phyloP scores from a whole-genome alignment of 2,888 invertebrate species.

The Polydrusus tereticollis region DNA sequence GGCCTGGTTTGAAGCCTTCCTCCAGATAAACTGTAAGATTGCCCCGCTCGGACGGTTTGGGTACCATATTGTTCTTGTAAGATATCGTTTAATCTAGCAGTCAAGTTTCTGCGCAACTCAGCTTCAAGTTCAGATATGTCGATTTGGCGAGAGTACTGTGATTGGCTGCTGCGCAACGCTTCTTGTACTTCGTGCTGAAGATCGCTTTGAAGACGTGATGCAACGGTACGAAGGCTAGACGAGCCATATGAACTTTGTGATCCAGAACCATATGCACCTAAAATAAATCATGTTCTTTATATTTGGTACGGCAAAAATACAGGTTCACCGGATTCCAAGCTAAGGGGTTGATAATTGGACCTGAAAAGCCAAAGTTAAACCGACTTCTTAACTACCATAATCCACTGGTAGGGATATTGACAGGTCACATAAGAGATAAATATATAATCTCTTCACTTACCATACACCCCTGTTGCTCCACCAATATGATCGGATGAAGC shows the following conservation, averaged over 20 bases:
- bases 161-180: conserved; percentile 53
- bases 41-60: conserved; percentile 56
- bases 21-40: conserved; percentile 57
- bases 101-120: conserved; percentile 62
- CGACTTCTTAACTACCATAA: no score
- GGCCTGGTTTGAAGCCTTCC: conserved; percentile 57
- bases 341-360: no score
- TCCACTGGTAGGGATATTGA: no score
- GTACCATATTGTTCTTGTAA: conserved; percentile 57
- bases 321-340: no score
- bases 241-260: conserved; percentile 46
- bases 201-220: conserved; percentile 59
- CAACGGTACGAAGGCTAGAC: conserved; percentile 53
- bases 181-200: conserved; percentile 59
- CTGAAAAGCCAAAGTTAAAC: no score
- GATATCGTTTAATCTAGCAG: conserved; percentile 60
- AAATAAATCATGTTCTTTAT: not conserved
- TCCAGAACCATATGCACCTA: conserved; percentile 30
- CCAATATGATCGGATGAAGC: conserved; percentile 40
- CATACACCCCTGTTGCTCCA: conserved; percentile 10
- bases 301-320: no score
- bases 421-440: no score
- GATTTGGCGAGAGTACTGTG: conserved; percentile 51
- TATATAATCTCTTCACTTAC: conserved; percentile 14
- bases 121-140: conserved; percentile 59